Evolutionary conservation across 2,888 invertebrate species (phyloP), one percentile per base, ranked within the genome.

Genomic region (Eulithis prunata): DNA sequence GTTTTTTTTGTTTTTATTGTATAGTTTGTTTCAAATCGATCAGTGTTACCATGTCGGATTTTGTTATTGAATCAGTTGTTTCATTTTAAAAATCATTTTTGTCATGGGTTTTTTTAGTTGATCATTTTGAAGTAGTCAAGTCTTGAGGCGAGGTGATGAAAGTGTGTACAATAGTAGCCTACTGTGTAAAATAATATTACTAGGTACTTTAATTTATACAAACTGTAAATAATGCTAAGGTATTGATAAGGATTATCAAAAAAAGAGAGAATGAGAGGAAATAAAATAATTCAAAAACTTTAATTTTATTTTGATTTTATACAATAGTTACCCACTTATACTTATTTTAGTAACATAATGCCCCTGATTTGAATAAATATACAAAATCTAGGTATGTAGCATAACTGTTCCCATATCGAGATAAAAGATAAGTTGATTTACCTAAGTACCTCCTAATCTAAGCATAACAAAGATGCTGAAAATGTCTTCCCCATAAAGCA

Each of bases 211-310:
- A 90, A 92, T 90, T 93, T 93, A 92, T 92, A 90, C 88, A 89
- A 91, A 89, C 86, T 92, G 92, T 93, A 93, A 89, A 93, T 93
- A 93, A 82, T 75, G 85, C 81, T 91, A 91, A 91, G 91, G 83
- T 90, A 89, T 87, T 77, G 77, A 47, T 89, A 90, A 91, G 89
- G 78, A 86, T 84, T 88, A 91, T 90, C 84, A 88, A 90, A 91
- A 88, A 90, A 90, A 88, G 86, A 87, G 90, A 86, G 87, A 89
- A 86, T 85, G 90, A 91, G 90, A 90, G 90, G 88, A 88, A 91
- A 91, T 91, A 89, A 90, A 85, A 90, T 88, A 86, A 89, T 90
- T 85, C 82, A 82, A 82, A 83, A 82, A 80, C 21, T 75, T 77
- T 70, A 78, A 81, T 52, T 45, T 55, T 76, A 73, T 77, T 89